phyloP scores from a whole-genome alignment of 2,888 invertebrate species.

The Hetaerina titia region DNA sequence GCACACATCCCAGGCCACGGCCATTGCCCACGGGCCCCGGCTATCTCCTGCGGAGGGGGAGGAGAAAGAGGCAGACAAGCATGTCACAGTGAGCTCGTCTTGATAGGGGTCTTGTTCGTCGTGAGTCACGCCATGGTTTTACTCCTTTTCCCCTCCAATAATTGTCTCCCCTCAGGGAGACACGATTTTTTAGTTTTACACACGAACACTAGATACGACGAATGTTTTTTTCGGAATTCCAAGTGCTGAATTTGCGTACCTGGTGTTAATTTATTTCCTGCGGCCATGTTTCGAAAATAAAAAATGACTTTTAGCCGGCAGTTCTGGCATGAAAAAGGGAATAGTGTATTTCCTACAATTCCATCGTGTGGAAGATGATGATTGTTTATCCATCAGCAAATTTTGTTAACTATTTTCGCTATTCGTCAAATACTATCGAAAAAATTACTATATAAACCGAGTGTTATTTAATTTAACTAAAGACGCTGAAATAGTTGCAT shows the following conservation, averaged over 20 bases:
- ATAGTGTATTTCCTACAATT: too few relatives aligned
- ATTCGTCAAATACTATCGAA: too few relatives aligned
- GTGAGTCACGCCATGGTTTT: constrained; percentile 12
- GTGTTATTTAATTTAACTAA: too few relatives aligned
- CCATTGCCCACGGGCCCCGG: not conserved
- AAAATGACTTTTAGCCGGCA: not conserved
- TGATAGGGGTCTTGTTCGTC: not conserved
- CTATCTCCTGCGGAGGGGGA: not conserved
- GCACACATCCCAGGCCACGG: too few relatives aligned
- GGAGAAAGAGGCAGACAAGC: not conserved
- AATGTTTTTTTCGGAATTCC: not conserved
- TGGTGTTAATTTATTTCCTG: not conserved
- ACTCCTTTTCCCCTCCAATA: not conserved
- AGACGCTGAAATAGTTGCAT: too few relatives aligned
- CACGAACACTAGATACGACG: not conserved
- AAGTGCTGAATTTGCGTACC: not conserved
- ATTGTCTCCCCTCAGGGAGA: not conserved
- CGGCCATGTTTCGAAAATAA: not conserved
- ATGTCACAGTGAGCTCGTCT: not conserved
- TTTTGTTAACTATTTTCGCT: too few relatives aligned
- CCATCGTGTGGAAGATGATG: not conserved
- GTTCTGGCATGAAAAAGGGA: too few relatives aligned
- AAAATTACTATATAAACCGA: too few relatives aligned
- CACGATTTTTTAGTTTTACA: not conserved
- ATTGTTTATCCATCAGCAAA: not conserved